Evolutionary conservation across 2,797 vertebrate genomes (phyloP), one percentile per base, ranked within the genome.

Genomic region (Sciurus vulgaris): DNA sequence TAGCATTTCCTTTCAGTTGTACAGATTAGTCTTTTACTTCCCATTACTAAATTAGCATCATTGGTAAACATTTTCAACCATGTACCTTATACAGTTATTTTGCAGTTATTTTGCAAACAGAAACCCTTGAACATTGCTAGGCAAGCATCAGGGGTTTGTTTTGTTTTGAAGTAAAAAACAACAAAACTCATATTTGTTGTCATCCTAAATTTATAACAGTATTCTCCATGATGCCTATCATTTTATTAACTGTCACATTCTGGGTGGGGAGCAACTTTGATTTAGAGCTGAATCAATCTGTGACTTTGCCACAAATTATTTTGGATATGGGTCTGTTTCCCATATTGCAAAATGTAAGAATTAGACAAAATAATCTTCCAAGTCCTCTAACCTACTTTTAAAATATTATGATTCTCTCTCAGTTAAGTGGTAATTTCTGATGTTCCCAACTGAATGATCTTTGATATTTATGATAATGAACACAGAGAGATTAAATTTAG

Each of bases 381-480:
- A 86, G 22, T 82, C 76, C 85, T 93, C 26, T 76, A 47, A 72
- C 38, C 15, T 33, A 73, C 54, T 92, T 92, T 79, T 85, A 94
- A 81, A 87, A 73, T 84, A 44, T 59, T 65, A 65, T 65, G 41
- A 12, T 91, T 95, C 61, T 89, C 13, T 87, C 86, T 87, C 63
- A 93, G 2, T 41, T 47, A 76, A 47, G 0, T 93, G 38, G 49
- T 86, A 56, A 38, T 89, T 76, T 86, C n/a, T 63, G 8, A 93
- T 69, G 54, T 96, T 93, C 26, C 35, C 20, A 95, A 20, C 67
- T 93, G 93, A 95, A 81, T 96, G 59, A 86, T 93, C 12, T 72
- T 24, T 94, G 35, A 84, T 96, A 67, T 95, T 96, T 84, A 70
- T 94, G n/a, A 82, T 97, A 65, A 95, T 63, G 47, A 89, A 47